Evolutionary conservation across 2,888 invertebrate species (phyloP).

Genomic region (Gisinianus flammeolus): DNA sequence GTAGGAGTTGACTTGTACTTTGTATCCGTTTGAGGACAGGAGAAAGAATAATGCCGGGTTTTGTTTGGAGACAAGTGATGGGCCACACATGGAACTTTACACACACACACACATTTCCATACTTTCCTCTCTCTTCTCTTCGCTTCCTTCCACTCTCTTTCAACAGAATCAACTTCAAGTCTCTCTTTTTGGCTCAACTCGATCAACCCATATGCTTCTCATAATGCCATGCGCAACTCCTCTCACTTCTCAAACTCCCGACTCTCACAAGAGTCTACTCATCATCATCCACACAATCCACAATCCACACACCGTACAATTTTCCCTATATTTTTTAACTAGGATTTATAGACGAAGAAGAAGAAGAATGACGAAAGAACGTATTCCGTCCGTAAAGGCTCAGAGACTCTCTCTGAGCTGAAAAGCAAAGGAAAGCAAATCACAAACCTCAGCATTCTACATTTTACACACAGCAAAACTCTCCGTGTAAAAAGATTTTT

Average conservation of each 20-base stretch:
- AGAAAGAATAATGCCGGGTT: constrained; percentile 22
- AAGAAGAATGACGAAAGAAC: not conserved
- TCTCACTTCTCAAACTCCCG: too few relatives aligned
- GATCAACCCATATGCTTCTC: constrained; percentile 10
- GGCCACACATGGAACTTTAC: constrained; percentile 14
- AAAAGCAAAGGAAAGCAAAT: not conserved
- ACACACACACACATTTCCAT: not conserved
- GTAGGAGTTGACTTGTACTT: not conserved
- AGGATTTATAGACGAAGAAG: not conserved
- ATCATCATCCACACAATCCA: too few relatives aligned
- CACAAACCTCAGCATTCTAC: constrained; percentile 6
- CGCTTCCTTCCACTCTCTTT: not conserved
- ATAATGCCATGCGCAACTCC: constrained; percentile 11
- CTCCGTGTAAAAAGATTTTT: too few relatives aligned
- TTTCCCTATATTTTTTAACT: not conserved
- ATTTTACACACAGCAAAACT: too few relatives aligned
- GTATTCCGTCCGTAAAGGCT: not conserved
- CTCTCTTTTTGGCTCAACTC: not conserved
- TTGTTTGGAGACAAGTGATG: constrained; percentile 27
- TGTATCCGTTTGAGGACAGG: not conserved
- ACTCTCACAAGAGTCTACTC: too few relatives aligned
- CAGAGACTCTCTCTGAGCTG: too few relatives aligned
- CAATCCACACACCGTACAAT: too few relatives aligned
- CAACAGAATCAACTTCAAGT: constrained; percentile 1
- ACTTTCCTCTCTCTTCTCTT: not conserved